Evolutionary conservation across 2,797 vertebrate species (phyloP), one percentile per base, ranked within the genome.

Genomic region (Ctenopoma kingsleyae): DNA sequence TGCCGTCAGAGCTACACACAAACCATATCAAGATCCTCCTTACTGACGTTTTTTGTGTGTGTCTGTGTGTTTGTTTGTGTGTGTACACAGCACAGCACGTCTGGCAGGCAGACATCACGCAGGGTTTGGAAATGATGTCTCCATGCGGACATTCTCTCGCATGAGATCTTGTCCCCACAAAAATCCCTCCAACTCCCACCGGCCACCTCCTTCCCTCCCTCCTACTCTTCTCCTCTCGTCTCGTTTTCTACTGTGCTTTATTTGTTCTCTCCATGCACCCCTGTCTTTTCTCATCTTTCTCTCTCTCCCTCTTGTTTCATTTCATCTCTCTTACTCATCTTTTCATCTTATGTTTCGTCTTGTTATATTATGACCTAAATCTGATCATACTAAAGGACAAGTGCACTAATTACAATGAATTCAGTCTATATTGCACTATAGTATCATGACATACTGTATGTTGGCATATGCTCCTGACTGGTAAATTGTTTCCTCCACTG

Each of bases 91-190:
- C 74, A 74, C 78, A 85, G 74, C 67, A 66, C 72, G 75, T 69
- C 64, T 83, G 57, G 50, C 56, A 55, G 58, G 63, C 66, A 36
- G 74, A 69, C 48, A 71, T 74, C 84, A 71, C 11, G 77, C 76
- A 61, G 67, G 0, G 70, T 80, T 80, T 76, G 71, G 68, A 86
- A 89, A 88, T 75, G 66, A 76, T 70, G 81, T 84, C 64, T 78
- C 71, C 64, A 51, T 67, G 78, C 68, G 80, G 73, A 78, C 56
- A 69, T 60, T 61, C 56, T 81, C 67, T 64, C 20, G 17, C 62
- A 62, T 71, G 58, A 82, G 62, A 81, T 75, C 69, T 64, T 77
- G 71, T 74, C 54, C 25, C 52, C 9, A 40, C 61, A 80, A 71
- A 10, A 61, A 55, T 63, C 63, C 52, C 15, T 71, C 50, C 16